Base-by-base conservation (phyloP, 2,888 invertebrate genomes). In the Hedychridium roseum region DNA sequence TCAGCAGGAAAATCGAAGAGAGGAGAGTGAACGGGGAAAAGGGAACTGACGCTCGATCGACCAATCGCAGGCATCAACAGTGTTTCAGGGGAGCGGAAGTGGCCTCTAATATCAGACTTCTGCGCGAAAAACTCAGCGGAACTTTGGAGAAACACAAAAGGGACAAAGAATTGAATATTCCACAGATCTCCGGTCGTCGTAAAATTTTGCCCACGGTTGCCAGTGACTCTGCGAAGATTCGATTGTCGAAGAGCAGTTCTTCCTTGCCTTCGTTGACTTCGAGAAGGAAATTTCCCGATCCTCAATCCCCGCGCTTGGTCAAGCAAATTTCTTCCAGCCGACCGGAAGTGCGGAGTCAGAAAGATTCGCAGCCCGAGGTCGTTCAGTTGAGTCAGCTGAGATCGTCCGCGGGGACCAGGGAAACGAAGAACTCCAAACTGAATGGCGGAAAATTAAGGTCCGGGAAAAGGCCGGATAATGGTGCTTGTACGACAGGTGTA, bases 41-140 rank as follows among this genome's bases (percentile, higher is more conserved):
- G n/a, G n/a, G 11, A 30, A 15, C 6, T n/a, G n/a, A n/a, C n/a
- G n/a, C 11, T 5, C 36, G 46, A n/a, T 7, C 37, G 0, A 31
- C 64, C 17, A 77, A 67, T 54, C 76, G 72, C 16, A 71, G 83
- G 34, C 84, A 84, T 67, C 81, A 82, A 52, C 82, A 83, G 53
- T 84, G 84, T 45, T 83, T 84, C 60, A 70, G 73, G n/a, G n/a
- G n/a, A n/a, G 66, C 74, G 11, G 74, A 80, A 6, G 73, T 76
- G 2, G 59, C 55, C 20, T 77, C 85, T 1, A 88, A 86, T 67
- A 84, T 88, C 0, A 84, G 85, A 57, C 85, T 82, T 64, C 71
- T 87, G 0, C 83, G 83, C 67, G 85, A 88, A 45, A 85, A 85
- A 79, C 82, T 88, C 48, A 84, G 82, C 50, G 80, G 82, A 51